Percentiles rank a stretch among this genome's conserved stretches.
These are phyloP conservation scores for Taurulus bubalis DNA, from an alignment of 2,113 vertebrate species.

Conservation along the genomic window DNA sequence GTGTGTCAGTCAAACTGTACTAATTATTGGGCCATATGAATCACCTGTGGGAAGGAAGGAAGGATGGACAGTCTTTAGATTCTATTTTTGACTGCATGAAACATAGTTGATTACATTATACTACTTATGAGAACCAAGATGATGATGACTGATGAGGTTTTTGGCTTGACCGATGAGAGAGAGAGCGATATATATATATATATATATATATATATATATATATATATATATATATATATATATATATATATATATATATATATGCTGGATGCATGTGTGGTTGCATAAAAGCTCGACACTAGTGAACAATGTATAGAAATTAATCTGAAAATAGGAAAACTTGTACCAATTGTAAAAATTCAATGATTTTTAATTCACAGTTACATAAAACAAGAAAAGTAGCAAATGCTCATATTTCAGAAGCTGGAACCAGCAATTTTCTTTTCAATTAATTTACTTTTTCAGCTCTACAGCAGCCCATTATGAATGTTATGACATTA, in stretches of 20 bases:
- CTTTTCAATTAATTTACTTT: background rate
- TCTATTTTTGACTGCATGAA: background rate
- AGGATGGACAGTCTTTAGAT: background rate
- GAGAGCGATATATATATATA: too few relatives aligned
- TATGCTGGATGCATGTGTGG: too few relatives aligned
- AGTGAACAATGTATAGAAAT: background rate
- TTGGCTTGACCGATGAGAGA: background rate
- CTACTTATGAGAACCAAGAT: background rate
- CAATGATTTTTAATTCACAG: background rate
- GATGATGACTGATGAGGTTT: background rate
- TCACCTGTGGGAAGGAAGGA: too few relatives aligned
- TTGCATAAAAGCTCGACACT: background rate
- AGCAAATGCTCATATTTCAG: background rate
- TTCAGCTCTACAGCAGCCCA: background rate
- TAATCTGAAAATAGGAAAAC: too few relatives aligned
- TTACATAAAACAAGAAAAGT: background rate
- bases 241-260: too few relatives aligned
- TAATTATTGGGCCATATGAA: too few relatives aligned
- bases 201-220: too few relatives aligned
- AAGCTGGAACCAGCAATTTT: background rate
- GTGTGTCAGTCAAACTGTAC: too few relatives aligned
- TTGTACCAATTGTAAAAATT: background rate
- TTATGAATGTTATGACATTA: too few relatives aligned
- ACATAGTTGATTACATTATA: background rate
- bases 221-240: too few relatives aligned